phyloP scores from a whole-genome alignment of 2,888 invertebrate genomes.

The Acrobasis suavella region DNA sequence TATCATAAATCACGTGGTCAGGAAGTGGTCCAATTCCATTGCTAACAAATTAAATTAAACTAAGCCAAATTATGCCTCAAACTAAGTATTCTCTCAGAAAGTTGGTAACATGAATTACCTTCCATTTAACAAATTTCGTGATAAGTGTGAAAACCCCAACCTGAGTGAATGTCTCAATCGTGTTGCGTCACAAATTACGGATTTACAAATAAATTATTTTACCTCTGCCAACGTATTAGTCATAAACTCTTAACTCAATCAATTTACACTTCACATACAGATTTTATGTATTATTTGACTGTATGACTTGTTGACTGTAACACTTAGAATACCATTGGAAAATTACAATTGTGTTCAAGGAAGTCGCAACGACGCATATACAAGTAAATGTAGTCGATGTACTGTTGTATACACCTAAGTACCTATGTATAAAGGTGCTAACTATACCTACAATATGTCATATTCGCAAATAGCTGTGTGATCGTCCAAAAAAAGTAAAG shows the following conservation, averaged over 20 bases:
- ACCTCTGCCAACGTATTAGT: neutral
- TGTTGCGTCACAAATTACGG: neutral
- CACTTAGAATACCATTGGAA: conserved; percentile 6
- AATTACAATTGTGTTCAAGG: conserved; percentile 11
- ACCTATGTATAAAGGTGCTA: too few species aligned
- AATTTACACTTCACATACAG: conserved; percentile 1
- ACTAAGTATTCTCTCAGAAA: too few species aligned
- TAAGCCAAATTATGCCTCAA: too few species aligned
- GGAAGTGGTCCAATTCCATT: too few species aligned
- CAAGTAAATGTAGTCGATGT: neutral
- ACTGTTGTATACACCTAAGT: too few species aligned
- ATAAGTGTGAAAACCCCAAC: neutral
- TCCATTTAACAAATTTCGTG: conserved; percentile 2
- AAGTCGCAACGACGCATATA: neutral
- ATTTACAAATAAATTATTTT: neutral
- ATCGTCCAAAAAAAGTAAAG: too few species aligned
- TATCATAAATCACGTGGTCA: neutral
- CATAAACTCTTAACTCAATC: conserved; percentile 8
- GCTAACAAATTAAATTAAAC: too few species aligned
- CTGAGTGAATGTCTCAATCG: neutral
- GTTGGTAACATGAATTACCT: neutral
- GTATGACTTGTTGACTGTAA: conserved; percentile 2
- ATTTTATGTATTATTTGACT: neutral
- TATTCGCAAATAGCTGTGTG: too few species aligned
- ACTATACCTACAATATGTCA: too few species aligned